Percentiles rank a stretch among this genome's conserved stretches.
phyloP scores from a whole-genome alignment of 2,797 vertebrate species.

The Ispidina picta region DNA sequence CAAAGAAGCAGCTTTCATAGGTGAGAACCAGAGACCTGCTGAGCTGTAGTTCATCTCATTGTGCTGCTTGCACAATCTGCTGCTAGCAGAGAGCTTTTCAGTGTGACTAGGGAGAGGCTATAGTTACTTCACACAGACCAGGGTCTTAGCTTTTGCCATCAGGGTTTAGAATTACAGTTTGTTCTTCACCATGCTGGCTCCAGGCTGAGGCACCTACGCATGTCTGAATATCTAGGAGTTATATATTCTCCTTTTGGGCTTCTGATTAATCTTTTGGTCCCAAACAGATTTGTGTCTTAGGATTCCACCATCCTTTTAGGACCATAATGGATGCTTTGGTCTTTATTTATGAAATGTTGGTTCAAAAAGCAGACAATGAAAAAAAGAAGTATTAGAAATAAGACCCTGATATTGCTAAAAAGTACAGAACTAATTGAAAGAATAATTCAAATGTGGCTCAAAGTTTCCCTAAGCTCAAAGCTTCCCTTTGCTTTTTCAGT shows the following conservation, averaged over 20 bases:
- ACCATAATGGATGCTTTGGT: neutral
- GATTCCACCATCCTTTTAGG: neutral
- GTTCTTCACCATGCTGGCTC: neutral
- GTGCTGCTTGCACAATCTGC: neutral
- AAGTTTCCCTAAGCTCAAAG: neutral
- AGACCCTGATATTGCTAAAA: neutral
- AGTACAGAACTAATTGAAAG: neutral
- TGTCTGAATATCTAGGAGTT: neutral
- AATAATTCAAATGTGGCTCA: neutral
- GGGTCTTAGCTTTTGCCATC: neutral
- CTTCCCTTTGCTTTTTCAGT: neutral
- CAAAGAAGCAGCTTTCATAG: neutral
- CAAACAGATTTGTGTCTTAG: neutral
- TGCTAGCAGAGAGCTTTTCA: neutral
- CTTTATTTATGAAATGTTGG: neutral
- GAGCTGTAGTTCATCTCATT: neutral
- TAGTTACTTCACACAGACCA: neutral
- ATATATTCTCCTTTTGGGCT: neutral
- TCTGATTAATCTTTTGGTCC: neutral
- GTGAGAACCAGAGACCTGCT: neutral
- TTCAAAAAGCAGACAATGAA: neutral
- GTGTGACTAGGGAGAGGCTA: neutral
- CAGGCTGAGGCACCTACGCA: neutral
- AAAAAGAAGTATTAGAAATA: neutral
- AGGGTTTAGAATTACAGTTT: neutral